phyloP scores from a whole-genome alignment of 1,140 invertebrate genomes.

The Macrobrachium rosenbergii region DNA sequence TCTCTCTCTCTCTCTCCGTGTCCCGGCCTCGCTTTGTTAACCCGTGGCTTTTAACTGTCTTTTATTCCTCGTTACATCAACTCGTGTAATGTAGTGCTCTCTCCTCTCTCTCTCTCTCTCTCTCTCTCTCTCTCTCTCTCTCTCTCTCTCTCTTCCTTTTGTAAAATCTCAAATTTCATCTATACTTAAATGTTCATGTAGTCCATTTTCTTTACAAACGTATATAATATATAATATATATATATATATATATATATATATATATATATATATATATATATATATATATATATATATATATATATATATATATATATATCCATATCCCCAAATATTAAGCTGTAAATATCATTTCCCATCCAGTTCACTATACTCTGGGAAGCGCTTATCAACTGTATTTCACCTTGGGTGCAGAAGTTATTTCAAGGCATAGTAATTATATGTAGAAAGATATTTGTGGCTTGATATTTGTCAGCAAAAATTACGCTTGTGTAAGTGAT shows the following conservation, averaged over 20 bases:
- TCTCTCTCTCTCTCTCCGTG: too few relatives aligned
- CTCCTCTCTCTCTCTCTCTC: background rate
- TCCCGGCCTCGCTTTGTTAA: background rate
- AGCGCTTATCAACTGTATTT: too few relatives aligned
- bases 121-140: slow-evolving; percentile 9
- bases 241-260: slow-evolving; percentile 25
- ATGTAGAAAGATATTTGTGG: too few relatives aligned
- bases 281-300: slow-evolving; percentile 26
- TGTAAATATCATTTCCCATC: background rate
- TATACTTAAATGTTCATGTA: background rate
- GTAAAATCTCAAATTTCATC: background rate
- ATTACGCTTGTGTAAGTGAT: too few relatives aligned
- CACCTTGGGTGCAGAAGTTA: too few relatives aligned
- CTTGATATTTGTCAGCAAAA: too few relatives aligned
- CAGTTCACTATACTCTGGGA: background rate
- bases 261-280: background rate
- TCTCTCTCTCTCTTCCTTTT: background rate
- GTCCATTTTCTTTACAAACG: background rate
- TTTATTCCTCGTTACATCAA: background rate
- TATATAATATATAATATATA: slow-evolving; percentile 14
- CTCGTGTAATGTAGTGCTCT: slow-evolving; percentile 35
- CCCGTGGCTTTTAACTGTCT: background rate
- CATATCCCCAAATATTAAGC: background rate
- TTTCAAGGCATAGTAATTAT: too few relatives aligned
- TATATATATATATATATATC: slow-evolving; percentile 1